Conservation (phyloP, 2,888 invertebrate genomes). For the Chironomus riparius region DNA sequence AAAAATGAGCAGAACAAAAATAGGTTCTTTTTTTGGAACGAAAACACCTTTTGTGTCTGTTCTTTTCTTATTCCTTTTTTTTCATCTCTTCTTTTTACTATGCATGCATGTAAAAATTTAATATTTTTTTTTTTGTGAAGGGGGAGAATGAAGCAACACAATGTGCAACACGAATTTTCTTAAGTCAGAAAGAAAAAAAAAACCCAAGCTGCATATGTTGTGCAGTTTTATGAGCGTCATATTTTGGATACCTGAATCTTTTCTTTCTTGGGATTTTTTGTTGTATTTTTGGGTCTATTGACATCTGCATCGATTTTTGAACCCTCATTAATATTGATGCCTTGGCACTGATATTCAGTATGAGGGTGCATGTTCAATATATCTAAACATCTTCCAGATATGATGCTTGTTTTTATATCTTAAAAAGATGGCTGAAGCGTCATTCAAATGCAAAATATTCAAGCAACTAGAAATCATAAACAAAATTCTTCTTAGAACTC, state of each 20-base stretch:
- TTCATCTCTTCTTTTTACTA: neutral
- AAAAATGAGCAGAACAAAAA: neutral
- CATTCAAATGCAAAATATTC: no score
- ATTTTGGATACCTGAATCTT: slow-evolving; percentile 16
- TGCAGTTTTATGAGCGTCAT: slow-evolving; percentile 18
- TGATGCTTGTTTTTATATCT: no score
- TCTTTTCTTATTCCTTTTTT: neutral
- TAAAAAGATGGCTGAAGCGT: no score
- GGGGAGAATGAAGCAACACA: neutral
- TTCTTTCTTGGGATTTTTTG: neutral
- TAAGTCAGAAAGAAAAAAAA: neutral
- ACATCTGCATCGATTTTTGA: slow-evolving; percentile 25
- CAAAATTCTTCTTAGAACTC: no score
- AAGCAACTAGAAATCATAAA: no score
- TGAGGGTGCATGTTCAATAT: neutral
- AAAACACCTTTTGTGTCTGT: slow-evolving; percentile 25
- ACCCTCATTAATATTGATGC: neutral
- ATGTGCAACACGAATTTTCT: slow-evolving; percentile 9
- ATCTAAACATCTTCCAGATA: no score
- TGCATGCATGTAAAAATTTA: neutral
- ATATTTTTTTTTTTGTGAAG: neutral
- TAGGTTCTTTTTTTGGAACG: no score
- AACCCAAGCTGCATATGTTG: slow-evolving; percentile 25
- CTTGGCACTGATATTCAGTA: neutral
- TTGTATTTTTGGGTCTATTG: slow-evolving; percentile 5